Conservation (phyloP, 2,888 invertebrate genomes). For the Cyclophora punctaria region DNA sequence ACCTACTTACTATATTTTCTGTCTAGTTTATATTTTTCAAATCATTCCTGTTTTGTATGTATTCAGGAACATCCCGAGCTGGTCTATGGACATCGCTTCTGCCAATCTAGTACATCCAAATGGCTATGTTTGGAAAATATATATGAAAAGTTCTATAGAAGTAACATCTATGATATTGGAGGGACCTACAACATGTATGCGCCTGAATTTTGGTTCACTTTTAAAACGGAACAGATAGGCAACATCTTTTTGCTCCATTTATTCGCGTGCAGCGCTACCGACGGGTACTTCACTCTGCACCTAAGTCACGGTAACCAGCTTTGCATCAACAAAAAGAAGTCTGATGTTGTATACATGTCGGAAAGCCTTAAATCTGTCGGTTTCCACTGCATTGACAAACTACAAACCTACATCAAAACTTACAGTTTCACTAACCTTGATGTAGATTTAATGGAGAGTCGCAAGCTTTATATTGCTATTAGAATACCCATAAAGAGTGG, state of each 20-base stretch:
- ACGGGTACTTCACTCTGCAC: conserved; percentile 35
- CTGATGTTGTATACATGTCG: conserved; percentile 29
- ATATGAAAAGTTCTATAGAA: conserved; percentile 50
- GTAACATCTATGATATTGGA: conserved; percentile 57
- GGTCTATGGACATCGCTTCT: conserved; percentile 40
- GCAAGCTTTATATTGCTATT: conserved; percentile 43
- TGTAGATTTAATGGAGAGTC: conserved; percentile 44
- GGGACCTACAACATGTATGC: conserved; percentile 50
- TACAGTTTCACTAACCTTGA: conserved; percentile 49
- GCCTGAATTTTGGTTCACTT: conserved; percentile 54
- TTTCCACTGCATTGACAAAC: conserved; percentile 1
- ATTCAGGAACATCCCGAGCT: conserved; percentile 35
- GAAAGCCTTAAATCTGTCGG: conserved; percentile 2
- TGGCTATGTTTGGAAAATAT: conserved; percentile 51
- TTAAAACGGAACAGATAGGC: conserved; percentile 43
- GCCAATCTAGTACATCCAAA: conserved; percentile 45
- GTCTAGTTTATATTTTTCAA: too few species aligned
- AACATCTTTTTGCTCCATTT: conserved; percentile 50
- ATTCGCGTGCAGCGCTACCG: conserved; percentile 44
- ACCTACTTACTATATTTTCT: too few species aligned
- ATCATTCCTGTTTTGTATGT: background rate
- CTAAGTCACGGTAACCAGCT: conserved; percentile 37
- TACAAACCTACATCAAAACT: conserved; percentile 40
- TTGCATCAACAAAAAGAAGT: conserved; percentile 36
- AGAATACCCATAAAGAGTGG: conserved; percentile 28